Percentiles rank a stretch among this genome's conserved stretches.
phyloP scores from a whole-genome alignment of 2,888 invertebrate species.

The Crematogaster levior region DNA sequence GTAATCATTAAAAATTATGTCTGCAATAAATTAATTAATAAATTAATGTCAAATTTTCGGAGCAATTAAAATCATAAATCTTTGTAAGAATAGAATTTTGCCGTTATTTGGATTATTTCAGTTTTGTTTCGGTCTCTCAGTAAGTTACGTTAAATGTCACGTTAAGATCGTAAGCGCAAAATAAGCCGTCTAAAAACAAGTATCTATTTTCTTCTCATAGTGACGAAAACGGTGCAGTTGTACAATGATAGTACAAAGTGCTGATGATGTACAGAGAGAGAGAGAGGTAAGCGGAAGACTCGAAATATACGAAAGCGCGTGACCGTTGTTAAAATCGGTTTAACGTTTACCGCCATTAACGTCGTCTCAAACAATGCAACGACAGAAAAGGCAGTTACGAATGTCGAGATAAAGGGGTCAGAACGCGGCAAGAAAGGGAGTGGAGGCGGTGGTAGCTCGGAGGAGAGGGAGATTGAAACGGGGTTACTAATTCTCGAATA shows the following conservation, averaged over 20 bases:
- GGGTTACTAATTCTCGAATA: conserved; percentile 85
- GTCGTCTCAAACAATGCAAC: conserved; percentile 59
- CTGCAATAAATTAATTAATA: neutral
- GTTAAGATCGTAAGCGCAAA: neutral
- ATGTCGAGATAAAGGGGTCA: conserved; percentile 68
- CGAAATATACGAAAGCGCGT: conserved; percentile 42
- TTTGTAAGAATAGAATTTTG: neutral
- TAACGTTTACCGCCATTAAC: conserved; percentile 55
- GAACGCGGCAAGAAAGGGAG: conserved; percentile 59
- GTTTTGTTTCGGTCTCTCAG: neutral
- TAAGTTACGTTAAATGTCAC: conserved; percentile 17
- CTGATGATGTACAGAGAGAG: conserved; percentile 23
- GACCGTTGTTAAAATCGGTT: conserved; percentile 59
- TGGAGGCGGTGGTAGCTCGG: conserved; percentile 66
- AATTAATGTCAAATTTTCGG: conserved; percentile 10
- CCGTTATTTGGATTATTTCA: conserved; percentile 10
- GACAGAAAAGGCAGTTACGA: conserved; percentile 65
- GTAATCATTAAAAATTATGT: neutral
- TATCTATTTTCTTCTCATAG: conserved; percentile 29
- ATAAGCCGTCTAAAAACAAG: conserved; percentile 26
- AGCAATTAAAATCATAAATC: neutral
- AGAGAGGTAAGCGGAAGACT: too few relatives aligned
- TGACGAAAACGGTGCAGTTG: neutral
- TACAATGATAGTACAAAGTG: neutral
- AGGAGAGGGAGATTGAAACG: conserved; percentile 77